Base-by-base conservation (phyloP, 2,797 vertebrate genomes). In the Sebastes kiyomatsui region DNA sequence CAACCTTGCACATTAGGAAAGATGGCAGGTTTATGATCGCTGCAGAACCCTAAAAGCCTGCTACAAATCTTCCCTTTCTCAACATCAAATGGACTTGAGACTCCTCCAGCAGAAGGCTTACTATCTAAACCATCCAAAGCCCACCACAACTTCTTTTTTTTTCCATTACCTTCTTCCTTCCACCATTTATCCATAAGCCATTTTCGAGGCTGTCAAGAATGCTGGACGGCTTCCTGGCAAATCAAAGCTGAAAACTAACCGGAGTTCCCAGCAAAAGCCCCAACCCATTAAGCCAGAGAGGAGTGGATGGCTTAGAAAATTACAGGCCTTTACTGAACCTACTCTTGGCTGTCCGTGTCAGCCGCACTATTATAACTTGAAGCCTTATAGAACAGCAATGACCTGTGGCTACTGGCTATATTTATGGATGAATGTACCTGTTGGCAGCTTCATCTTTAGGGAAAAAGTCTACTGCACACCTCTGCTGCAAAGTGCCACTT, bases 41-140 rank as follows among this genome's bases (percentile, higher is more conserved):
- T 58, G 85, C 65, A 66, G 79, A 85, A 79, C 79, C 75, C 61
- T 86, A 75, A 88, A 58, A 88, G 79, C 85, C 72, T 22, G 72
- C 82, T 42, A 87, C 91, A 93, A 93, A 94, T 93, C 91, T 88
- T 67, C 70, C 46, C 70, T 80, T 77, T 90, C 78, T 85, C 83
- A 54, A 82, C 89, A 87, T 93, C 83, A 90, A 87, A 93, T 86
- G 83, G 84, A 83, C 86, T 81, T 80, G 71, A 75, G 81, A 56
- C 75, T 92, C 77, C 77, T 88, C 79, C 75, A 82, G 85, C 80
- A 87, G 67, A 72, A 75, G 80, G 83, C 90, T 94, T 86, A 88
- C 90, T 67, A 91, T 91, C 88, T 81, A 88, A 93, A 89, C 86
- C 93, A 88, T 54, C 85, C 84, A 82, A 91, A 93, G 86, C 90